Base-by-base conservation (phyloP, 2,797 vertebrate genomes). In the Nyctalus aviator region DNA sequence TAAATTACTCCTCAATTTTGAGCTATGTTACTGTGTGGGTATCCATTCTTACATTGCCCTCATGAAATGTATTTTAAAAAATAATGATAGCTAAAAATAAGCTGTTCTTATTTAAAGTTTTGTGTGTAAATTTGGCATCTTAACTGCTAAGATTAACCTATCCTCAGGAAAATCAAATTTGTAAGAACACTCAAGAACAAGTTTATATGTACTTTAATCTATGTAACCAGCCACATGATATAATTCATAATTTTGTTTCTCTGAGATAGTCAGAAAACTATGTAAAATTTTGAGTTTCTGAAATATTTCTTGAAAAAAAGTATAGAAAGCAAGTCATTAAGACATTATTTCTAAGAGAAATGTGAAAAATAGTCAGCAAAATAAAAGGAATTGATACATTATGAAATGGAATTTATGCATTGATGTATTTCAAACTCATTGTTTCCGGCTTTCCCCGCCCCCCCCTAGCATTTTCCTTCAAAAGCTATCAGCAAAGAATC, bases 161-260 rank as follows among this genome's bases (percentile, higher is more conserved):
- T 72, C 15, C 4, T 82, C 23, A n/a, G 27, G 6, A 91, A 46
- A 41, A 37, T n/a, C 25, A 94, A 62, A 78, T 57, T 64, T 17
- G 37, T 77, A 44, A 66, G 32, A 83, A 86, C 59, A 30, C 7
- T 77, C 14, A 71, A 41, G 21, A 35, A 79, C 9, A 77, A 68
- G 15, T 87, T 94, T 79, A 59, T 64, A 25, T 18, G 3, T 41
- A 69, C 12, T 75, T 68, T 88, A 14, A 50, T 35, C 8, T 59
- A 11, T 77, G 18, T 78, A 79, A 13, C 2, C 20, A 79, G 7
- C 2, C 20, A 71, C 23, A 8, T 69, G 18, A 32, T 18, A 27
- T 15, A 32, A 35, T 35, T 91, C 13, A 72, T 69, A 84, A 64
- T 77, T 94, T 71, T 91, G 18, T 68, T 90, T 84, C 18, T 78